Base-by-base conservation (phyloP, 2,888 invertebrate species). In the Desoria tigrina region DNA sequence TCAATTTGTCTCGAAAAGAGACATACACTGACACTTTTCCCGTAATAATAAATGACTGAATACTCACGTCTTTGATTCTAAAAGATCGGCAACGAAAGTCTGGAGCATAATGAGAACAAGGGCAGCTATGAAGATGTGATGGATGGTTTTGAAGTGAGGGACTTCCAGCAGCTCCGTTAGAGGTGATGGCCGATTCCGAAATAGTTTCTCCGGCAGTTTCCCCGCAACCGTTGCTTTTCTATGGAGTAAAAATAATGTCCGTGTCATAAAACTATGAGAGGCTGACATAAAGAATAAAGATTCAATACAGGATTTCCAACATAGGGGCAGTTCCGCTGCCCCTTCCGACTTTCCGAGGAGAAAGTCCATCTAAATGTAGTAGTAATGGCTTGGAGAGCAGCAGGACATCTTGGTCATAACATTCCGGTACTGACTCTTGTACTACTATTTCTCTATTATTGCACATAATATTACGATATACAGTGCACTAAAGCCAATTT, bases 51-150 rank as follows among this genome's bases (percentile, higher is more conserved):
- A n/a, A n/a, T n/a, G n/a, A n/a, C n/a, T n/a, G n/a, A n/a, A 28
- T 28, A 83, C 88, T 87, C 83, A 90, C 92, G 86, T 86, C 80
- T 89, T 90, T 69, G 84, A 85, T 69, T 88, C 86, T 63, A 90
- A 82, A 76, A 89, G 84, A 78, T 92, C 92, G 77, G 86, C 85
- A 14, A 88, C 83, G 23, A 87, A 82, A 6, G 89, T 89, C 77
- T 92, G 88, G 63, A 90, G 81, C 58, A 90, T 84, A 70, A 92
- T 82, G 39, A 88, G 82, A 60, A 91, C 82, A 39, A 94, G 82
- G 72, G 89, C 87, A 21, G 88, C 89, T 54, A 89, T 84, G 80
- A 92, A 93, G 72, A 94, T 88, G 79, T 94, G 89, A 79, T 92
- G 91, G 73, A 94, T 87, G 2, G 92, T 89, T 76, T 86, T 85